Base-by-base conservation (phyloP, 2,888 invertebrate species). In the Callinectes sapidus region DNA sequence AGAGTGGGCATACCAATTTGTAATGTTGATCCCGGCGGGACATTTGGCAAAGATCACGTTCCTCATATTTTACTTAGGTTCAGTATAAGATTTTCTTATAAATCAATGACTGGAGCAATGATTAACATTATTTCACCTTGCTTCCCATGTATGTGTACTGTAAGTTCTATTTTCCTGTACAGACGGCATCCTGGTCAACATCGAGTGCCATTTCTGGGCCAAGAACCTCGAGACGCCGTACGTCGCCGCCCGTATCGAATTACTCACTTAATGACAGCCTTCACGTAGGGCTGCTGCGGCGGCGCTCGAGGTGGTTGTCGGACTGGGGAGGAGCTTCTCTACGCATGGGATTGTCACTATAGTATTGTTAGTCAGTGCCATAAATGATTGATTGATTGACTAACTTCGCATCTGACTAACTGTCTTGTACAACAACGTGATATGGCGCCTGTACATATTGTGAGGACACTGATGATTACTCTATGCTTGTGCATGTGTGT, bases 171-270 rank as follows among this genome's bases (percentile, higher is more conserved):
- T 10, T 28, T 23, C 32, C 14, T 81, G 81, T 81, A 32, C 81
- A 81, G 81, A 2, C 18, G 3, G 35, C 81, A 13, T 0, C 2
- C 81, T 81, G 35, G 35, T 81, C 81, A 35, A 16, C 35, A 81
- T 81, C 35, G 18, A 16, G 81, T 81, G 81, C 28, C 81, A 81
- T 35, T 81, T 81, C 81, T 81, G 81, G 81, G 81, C 81, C 35
- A 81, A 81, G 81, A 81, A 81, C 81, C 35, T 81, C 14, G 2
- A 14, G 35, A 13, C 35, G 35, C 81, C 32, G 13, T 18, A 81
- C 35, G 18, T 81, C 81, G 81, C 81, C 81, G 81, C 81, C 71
- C 81, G 81, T 35, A 81, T 81, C 35, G 35, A 81, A 32, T 35
- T 35, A 2, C 6, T 81, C 81, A 16, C 13, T 16, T 71, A 71